Evolutionary conservation across 2,113 vertebrate species (phyloP).

Genomic region (Carollia perspicillata): DNA sequence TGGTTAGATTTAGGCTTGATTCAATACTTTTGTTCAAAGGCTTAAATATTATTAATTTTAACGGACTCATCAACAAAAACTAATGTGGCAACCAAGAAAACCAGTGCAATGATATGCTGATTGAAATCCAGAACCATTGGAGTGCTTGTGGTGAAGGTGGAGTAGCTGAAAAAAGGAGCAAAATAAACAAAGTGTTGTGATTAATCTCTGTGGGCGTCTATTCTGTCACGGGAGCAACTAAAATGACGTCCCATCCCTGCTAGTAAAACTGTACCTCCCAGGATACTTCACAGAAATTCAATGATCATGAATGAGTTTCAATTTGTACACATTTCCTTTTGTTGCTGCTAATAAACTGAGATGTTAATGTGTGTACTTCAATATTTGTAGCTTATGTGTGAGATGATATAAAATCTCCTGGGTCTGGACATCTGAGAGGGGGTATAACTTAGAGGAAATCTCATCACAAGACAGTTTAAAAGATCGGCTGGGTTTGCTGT

Average conservation of each 20-base stretch:
- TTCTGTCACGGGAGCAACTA: neutral
- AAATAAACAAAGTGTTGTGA: neutral
- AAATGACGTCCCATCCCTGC: neutral
- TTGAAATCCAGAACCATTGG: neutral
- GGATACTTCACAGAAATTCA: constrained; percentile 58
- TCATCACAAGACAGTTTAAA: constrained; percentile 21
- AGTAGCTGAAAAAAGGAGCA: neutral
- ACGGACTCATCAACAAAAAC: neutral
- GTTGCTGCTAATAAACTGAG: constrained; percentile 49
- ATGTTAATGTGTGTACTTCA: constrained; percentile 47
- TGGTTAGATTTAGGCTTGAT: neutral
- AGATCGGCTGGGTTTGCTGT: neutral
- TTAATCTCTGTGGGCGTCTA: neutral
- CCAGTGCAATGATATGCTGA: neutral
- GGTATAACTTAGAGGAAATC: constrained; percentile 45
- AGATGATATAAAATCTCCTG: constrained; percentile 47
- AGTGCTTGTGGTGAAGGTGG: neutral
- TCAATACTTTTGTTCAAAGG: neutral
- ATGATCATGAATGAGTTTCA: constrained; percentile 40
- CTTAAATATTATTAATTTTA: neutral
- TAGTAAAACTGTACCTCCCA: constrained; percentile 27
- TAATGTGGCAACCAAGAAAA: neutral
- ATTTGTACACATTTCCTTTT: constrained; percentile 57
- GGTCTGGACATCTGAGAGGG: constrained; percentile 26
- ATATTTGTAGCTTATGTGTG: constrained; percentile 33